A percentile compares a stretch with the other conserved stretches of the same genome.
Conservation (phyloP, 2,113 vertebrate species). For the Oncorhynchus clarkii region DNA sequence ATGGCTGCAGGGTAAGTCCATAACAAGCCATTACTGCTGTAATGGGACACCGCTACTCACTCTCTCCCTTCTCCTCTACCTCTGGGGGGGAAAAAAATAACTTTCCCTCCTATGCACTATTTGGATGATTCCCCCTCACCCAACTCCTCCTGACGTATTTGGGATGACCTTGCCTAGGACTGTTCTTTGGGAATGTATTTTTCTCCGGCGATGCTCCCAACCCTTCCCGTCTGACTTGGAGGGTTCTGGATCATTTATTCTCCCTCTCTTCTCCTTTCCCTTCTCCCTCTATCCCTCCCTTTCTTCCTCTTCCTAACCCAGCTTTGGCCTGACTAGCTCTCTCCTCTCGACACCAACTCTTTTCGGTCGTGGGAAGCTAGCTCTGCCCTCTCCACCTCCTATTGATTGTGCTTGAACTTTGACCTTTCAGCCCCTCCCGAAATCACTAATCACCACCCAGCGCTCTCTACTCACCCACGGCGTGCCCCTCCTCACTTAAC, state of each 20-base stretch:
- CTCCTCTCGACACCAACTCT: slow-evolving; percentile 2
- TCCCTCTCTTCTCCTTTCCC: slow-evolving; percentile 30
- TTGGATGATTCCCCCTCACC: slow-evolving; percentile 11
- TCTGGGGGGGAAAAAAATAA: neutral
- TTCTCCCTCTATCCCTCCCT: slow-evolving; percentile 1
- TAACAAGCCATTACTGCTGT: slow-evolving; percentile 25
- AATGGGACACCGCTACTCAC: neutral
- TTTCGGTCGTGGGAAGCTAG: slow-evolving; percentile 31
- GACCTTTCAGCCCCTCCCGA: slow-evolving; percentile 1
- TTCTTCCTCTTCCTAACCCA: slow-evolving; percentile 13
- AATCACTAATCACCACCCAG: neutral
- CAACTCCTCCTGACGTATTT: slow-evolving; percentile 5
- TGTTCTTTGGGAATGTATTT: slow-evolving; percentile 12
- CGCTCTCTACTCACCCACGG: neutral
- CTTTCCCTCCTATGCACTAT: neutral
- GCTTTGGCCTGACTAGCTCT: slow-evolving; percentile 24
- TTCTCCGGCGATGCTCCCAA: slow-evolving; percentile 12
- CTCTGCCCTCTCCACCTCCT: slow-evolving; percentile 15
- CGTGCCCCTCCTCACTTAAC: slow-evolving; percentile 44
- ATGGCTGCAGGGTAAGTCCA: slow-evolving; percentile 25
- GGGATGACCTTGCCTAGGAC: slow-evolving; percentile 12
- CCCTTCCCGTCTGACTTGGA: slow-evolving; percentile 22
- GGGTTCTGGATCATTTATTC: slow-evolving; percentile 23
- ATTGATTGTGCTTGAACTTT: slow-evolving; percentile 16
- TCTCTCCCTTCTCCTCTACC: slow-evolving; percentile 6